Evolutionary conservation across 2,797 vertebrate species (phyloP).

Genomic region (Muscicapa striata): DNA sequence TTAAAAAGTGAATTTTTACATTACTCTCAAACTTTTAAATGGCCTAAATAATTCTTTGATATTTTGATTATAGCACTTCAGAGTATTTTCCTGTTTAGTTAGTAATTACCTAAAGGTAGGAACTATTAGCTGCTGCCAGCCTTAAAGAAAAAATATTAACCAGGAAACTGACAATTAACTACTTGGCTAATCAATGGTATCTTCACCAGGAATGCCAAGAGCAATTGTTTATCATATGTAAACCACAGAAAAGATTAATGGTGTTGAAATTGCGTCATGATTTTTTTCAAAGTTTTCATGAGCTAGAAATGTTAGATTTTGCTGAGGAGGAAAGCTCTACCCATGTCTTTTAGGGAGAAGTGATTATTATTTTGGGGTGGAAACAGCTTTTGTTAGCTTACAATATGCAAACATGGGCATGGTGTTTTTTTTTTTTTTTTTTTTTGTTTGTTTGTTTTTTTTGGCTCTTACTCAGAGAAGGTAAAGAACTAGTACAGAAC

Average conservation of each 20-base stretch:
- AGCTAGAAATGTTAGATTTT: not conserved
- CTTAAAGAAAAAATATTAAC: not conserved
- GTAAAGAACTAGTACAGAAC: not conserved
- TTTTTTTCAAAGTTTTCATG: not conserved
- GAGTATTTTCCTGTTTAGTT: not conserved
- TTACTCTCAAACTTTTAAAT: not conserved
- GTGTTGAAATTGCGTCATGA: not conserved
- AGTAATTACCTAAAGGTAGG: not conserved
- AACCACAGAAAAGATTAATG: not conserved
- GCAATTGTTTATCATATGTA: not conserved
- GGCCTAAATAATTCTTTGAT: not conserved
- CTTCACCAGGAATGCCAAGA: not conserved
- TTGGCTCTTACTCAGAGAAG: not conserved
- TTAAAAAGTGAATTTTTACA: not conserved
- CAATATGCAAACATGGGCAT: not conserved
- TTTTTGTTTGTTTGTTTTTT: too few species aligned
- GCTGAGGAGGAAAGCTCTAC: not conserved
- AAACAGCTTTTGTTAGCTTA: not conserved
- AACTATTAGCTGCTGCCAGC: not conserved
- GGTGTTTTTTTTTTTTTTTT: not conserved
- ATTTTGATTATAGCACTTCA: not conserved
- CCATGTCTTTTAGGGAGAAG: not conserved
- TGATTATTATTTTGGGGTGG: not conserved
- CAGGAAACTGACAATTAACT: not conserved
- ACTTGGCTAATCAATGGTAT: not conserved